These are phyloP conservation scores for Ciona savignyi DNA, from an alignment of 23 tunicate species.

Conservation along the genomic window DNA sequence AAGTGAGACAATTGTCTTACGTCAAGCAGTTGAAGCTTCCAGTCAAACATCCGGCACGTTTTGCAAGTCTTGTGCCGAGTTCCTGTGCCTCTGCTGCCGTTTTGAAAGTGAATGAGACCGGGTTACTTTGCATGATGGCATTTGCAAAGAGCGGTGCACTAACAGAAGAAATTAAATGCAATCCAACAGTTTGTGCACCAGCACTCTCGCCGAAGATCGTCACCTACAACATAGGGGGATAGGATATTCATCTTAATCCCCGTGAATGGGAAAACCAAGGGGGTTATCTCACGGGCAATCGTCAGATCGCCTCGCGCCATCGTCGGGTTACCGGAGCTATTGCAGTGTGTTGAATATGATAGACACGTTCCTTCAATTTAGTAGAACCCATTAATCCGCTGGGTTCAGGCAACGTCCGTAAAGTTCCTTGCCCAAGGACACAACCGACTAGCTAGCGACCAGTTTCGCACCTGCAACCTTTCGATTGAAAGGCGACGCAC, in stretches of 20 bases:
- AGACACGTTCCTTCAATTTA: too few species aligned
- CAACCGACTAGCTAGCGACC: too few species aligned
- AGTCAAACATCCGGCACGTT: conserved; percentile 51
- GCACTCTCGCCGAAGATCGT: conserved; percentile 82
- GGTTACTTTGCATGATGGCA: conserved; percentile 69
- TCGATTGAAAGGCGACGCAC: too few species aligned
- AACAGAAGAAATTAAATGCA: conserved; percentile 55
- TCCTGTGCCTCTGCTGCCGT: conserved; percentile 32
- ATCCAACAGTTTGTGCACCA: conserved; percentile 57
- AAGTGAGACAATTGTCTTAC: conserved; percentile 10
- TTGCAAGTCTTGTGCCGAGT: conserved; percentile 29
- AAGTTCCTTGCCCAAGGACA: too few species aligned
- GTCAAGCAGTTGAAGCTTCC: conserved; percentile 49
- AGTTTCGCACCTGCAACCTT: too few species aligned
- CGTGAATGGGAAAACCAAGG: background rate
- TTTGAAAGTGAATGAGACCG: conserved; percentile 56
- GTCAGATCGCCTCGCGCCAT: too few species aligned
- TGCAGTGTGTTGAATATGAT: too few species aligned
- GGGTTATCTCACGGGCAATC: too few species aligned
- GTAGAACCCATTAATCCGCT: too few species aligned
- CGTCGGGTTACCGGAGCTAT: too few species aligned
- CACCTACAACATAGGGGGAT: conserved; percentile 24
- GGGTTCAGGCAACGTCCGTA: too few species aligned
- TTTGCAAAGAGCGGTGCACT: conserved; percentile 51
- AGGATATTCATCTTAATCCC: background rate